Base-by-base conservation (phyloP, 2,797 vertebrate genomes). In the Syndactyla subalaris region DNA sequence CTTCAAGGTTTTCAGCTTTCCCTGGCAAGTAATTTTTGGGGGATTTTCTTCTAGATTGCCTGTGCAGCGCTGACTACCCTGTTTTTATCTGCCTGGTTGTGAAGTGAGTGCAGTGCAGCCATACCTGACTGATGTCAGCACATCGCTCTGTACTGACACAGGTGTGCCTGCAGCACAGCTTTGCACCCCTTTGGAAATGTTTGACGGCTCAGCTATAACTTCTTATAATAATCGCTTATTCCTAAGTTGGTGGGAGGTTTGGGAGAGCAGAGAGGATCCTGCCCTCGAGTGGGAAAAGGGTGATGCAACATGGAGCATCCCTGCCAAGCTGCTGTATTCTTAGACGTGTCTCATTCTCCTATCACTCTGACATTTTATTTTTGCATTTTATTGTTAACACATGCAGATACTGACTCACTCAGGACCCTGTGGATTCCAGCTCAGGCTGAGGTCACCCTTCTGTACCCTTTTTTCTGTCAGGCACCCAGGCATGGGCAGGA, bases 241-340 rank as follows among this genome's bases (percentile, higher is more conserved):
- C 46, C 55, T 45, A 36, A 86, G 3, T 38, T 48, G 41, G 43
- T 34, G 54, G 39, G 70, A 86, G 36, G n/a, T 70, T 86, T 63
- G 55, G 62, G 71, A 87, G 36, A 85, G 63, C 77, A 70, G 23
- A n/a, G 23, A 74, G 73, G 62, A 89, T 91, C 61, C 78, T 89
- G 95, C 59, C 75, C 73, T 90, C 5, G 1, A 84, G 54, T 65
- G 54, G 93, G 65, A 58, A 91, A 88, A 65, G 49, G n/a, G 34
- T 83, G 93, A 85, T 82, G 85, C 73, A 93, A 90, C 62, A 73
- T 1, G 24, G 27, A 93, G n/a, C 54, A 45, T 54, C 72, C 62
- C 76, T 62, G 89, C 89, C 95, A 94, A 93, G 67, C 67, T 84
- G 77, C 84, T 94, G 32, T 76, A 55, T 49, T 81, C 85, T 84